These are phyloP conservation scores for Himalopsyche phryganea DNA, from an alignment of 1,140 invertebrate genomes.

Conservation along the genomic window DNA sequence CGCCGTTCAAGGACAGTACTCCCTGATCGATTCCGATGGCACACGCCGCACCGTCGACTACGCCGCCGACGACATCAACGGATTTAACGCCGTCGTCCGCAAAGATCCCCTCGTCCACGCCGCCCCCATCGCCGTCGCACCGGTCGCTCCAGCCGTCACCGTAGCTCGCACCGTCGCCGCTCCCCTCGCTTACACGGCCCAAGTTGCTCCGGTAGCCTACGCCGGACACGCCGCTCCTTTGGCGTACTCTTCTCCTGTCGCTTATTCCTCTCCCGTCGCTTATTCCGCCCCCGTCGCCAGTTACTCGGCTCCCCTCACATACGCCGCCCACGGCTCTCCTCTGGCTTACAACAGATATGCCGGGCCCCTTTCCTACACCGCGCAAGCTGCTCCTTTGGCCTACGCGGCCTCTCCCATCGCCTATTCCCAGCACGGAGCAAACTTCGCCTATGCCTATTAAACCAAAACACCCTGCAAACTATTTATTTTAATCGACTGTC, in stretches of 20 bases:
- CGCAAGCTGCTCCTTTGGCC: constrained; percentile 34
- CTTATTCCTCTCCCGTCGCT: constrained; percentile 30
- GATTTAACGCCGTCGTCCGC: constrained; percentile 38
- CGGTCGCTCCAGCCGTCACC: constrained; percentile 56
- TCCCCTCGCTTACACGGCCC: constrained; percentile 22
- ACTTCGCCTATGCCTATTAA: constrained; percentile 17
- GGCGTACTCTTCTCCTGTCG: constrained; percentile 29
- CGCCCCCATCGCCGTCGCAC: constrained; percentile 31
- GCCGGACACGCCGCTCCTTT: constrained; percentile 34
- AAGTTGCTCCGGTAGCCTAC: constrained; percentile 28
- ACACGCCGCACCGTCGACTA: constrained; percentile 57
- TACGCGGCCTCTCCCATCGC: constrained; percentile 28
- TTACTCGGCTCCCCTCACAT: constrained; percentile 27
- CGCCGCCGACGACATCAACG: constrained; percentile 58
- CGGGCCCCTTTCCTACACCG: constrained; percentile 28
- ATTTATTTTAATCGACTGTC: too few species aligned
- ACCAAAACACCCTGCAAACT: too few species aligned
- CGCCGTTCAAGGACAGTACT: constrained; percentile 58
- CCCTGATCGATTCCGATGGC: constrained; percentile 57
- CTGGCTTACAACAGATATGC: constrained; percentile 12
- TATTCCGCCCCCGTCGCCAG: constrained; percentile 32
- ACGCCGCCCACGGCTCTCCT: constrained; percentile 28
- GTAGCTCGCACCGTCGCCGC: constrained; percentile 49
- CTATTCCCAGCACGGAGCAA: constrained; percentile 1
- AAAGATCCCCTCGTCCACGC: constrained; percentile 27